A percentile compares a stretch with the other conserved stretches of the same genome.
phyloP scores from a whole-genome alignment of 2,797 vertebrate genomes.

The Lithobates sylvaticus region DNA sequence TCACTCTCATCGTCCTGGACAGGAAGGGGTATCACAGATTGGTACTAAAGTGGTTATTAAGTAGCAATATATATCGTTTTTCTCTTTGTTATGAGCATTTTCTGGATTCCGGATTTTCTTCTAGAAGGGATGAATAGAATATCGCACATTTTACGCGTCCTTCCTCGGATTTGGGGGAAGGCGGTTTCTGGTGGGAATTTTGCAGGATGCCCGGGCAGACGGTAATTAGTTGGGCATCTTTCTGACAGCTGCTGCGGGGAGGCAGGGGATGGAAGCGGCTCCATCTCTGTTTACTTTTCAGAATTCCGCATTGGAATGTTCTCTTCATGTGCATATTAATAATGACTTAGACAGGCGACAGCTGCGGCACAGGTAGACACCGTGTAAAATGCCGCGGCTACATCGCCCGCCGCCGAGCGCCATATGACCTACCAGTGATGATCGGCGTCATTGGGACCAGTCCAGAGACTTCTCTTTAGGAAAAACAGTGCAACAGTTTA shows the following conservation, averaged over 20 bases:
- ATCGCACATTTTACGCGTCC: not conserved
- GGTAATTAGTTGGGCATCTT: conserved; percentile 54
- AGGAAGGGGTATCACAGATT: too few species aligned
- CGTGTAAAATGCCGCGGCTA: conserved; percentile 28
- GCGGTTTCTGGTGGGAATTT: conserved; percentile 24
- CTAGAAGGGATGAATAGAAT: too few species aligned
- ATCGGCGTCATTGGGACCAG: conserved; percentile 26
- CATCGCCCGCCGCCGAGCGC: conserved; percentile 32
- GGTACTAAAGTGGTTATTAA: too few species aligned
- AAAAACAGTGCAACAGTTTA: too few species aligned
- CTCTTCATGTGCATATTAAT: conserved; percentile 35
- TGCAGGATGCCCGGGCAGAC: conserved; percentile 20
- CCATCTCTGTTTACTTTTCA: conserved; percentile 26
- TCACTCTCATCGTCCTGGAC: too few species aligned
- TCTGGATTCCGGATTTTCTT: too few species aligned
- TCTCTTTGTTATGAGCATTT: too few species aligned
- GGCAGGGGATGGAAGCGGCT: conserved; percentile 7
- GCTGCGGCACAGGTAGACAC: conserved; percentile 49
- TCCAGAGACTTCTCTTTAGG: not conserved
- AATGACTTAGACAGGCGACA: conserved; percentile 47
- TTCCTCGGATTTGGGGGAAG: not conserved
- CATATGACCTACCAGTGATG: conserved; percentile 36
- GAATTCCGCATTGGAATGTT: conserved; percentile 32
- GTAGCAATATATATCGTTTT: too few species aligned
- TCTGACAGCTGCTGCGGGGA: conserved; percentile 54